Base-by-base conservation (phyloP, 2,797 vertebrate species). In the Holocentrus rufus region DNA sequence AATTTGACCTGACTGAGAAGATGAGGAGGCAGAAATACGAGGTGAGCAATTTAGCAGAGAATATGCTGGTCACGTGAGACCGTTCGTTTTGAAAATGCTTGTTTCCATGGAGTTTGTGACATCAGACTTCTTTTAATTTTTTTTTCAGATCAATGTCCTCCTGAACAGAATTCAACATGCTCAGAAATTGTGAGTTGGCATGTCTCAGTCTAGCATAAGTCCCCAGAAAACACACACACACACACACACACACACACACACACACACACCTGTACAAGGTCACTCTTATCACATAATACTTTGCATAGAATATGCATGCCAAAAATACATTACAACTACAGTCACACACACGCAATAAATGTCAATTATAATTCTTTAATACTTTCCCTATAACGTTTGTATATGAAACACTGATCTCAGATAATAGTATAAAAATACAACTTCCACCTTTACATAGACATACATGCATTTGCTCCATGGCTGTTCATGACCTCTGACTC, bases 81-180 rank as follows among this genome's bases (percentile, higher is more conserved):
- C 9, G 6, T 2, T 42, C 31, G 4, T 27, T 27, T 27, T 4
- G 2, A 27, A 34, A 34, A n/a, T 68, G 39, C 4, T 15, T 17
- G 4, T 17, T 46, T 42, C 39, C 13, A 42, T 1, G 1, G 3
- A 0, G 27, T 56, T 52, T 60, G 3, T 78, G 13, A 81, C 1
- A 0, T 75, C 34, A 68, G 8, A 57, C 25, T 25, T 0, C 13
- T 61, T 36, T 18, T 4, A 34, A 5, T 52, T 52, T 72, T 18
- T 31, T 46, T 87, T 64, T 0, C 88, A 97, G 96, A 96, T 96
- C 77, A 96, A 94, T 0, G 93, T 97, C 56, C 94, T 97, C 5
- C 93, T 96, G 81, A 96, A 96, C 86, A 94, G 96, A 82, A 96
- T 97, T 85, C 94, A 94, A 80, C 95, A 97, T 0, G 95, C 95